These are phyloP conservation scores for Uromys caudimaculatus DNA, from an alignment of 2,797 vertebrate species.

Conservation along the genomic window DNA sequence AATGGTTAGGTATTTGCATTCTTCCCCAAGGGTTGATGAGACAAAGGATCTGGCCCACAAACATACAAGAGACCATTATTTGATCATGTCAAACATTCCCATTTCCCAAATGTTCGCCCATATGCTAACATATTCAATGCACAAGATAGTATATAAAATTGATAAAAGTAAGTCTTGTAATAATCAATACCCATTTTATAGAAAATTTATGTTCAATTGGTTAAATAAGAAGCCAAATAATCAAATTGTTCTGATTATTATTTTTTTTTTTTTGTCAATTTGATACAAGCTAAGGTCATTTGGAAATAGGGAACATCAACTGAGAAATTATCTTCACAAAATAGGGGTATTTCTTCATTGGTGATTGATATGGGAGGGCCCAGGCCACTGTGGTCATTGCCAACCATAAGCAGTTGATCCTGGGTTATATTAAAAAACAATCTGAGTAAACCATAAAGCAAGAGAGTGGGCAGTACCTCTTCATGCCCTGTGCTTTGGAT, in stretches of 20 bases:
- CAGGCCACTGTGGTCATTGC: no score
- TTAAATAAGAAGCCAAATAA: background rate
- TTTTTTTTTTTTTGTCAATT: background rate
- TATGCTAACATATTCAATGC: background rate
- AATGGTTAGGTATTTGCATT: background rate
- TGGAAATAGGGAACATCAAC: background rate
- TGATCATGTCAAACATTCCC: background rate
- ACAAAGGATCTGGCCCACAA: background rate
- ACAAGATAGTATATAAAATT: background rate
- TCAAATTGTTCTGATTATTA: background rate
- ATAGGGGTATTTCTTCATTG: background rate
- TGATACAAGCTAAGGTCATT: background rate
- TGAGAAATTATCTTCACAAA: background rate
- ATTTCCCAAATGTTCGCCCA: background rate
- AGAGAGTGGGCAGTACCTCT: background rate
- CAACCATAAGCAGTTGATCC: background rate
- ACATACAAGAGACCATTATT: background rate
- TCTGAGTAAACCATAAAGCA: background rate
- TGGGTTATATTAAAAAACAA: background rate
- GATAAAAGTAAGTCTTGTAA: background rate
- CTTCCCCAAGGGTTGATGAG: background rate
- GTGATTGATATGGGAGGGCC: background rate
- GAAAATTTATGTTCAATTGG: background rate
- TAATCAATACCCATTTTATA: background rate
- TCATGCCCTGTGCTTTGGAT: background rate